Evolutionary conservation across 2,797 vertebrate species (phyloP), one percentile per base, ranked within the genome.

Genomic region (Notolabrus celidotus): DNA sequence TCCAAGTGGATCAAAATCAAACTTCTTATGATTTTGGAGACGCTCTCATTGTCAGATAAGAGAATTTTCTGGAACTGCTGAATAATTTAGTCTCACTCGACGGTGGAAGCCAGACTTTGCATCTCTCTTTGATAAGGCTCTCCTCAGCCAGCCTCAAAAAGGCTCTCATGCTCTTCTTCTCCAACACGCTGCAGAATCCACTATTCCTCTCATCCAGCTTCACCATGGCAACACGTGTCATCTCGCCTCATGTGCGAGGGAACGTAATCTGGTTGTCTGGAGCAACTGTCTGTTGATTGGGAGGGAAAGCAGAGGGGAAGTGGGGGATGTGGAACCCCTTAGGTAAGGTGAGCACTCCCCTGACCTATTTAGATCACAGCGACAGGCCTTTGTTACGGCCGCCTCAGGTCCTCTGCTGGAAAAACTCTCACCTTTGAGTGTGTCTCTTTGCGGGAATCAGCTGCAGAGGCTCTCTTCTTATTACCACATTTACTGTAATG

Each of bases 341-440:
- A 84, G 84, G 91, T 90, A 80, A 60, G 76, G 71, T 23, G 62
- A 79, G 85, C 61, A 55, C 81, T 87, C 83, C 69, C 70, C 82
- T 92, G 91, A 91, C 92, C 91, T 91, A 91, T 88, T 92, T 92
- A 84, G 68, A 90, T 80, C 84, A 80, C 76, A 65, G 55, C 47
- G 61, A 70, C 66, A 62, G 71, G 60, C 70, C 77, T 82, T 82
- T 84, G 77, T 88, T 82, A 52, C 61, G 46, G 27, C 51, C 31
- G 67, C 67, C 60, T 68, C 66, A 16, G 74, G 83, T 82, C 51
- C 49, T 52, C 61, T 38, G n/a, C 41, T 55, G 68, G 33, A 78
- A 79, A 65, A 54, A 77, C 52, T 84, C 60, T 77, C 80, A 79
- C 79, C 64, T 72, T 46, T 43, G 41, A 63, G 25, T 33, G 47